Base-by-base conservation (phyloP, 1,140 invertebrate species). In the Sesamia nonagrioides region DNA sequence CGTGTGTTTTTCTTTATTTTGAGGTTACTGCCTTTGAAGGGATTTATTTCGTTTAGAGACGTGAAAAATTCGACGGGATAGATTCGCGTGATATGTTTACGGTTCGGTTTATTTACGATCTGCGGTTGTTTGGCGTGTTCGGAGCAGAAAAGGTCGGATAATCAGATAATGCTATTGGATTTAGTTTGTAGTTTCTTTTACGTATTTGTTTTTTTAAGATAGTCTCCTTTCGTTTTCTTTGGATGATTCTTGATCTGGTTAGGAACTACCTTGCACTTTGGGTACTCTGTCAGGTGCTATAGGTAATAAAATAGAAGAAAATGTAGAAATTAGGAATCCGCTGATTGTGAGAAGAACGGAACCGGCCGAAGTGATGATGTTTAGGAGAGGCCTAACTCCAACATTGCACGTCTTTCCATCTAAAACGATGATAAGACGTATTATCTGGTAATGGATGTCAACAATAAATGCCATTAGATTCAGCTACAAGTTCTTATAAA, bases 1-100 rank as follows among this genome's bases (percentile, higher is more conserved):
- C 87, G 50, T 75, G 79, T 77, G 42, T 83, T 76, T 82, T 60
- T 86, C 84, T 90, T 90, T 91, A 88, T 83, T 89, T 86, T 88
- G 88, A 68, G 84, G 89, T 88, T 80, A 78, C 69, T 83, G 79
- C 79, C 69, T 80, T 81, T 78, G 79, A 84, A 82, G 84, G 88
- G 77, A 83, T 77, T 78, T 77, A 77, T 75, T 78, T 78, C 35
- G 54, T 63, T 81, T 66, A 7, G 69, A 54, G 58, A 71, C 42
- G 78, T 75, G 75, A 66, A 73, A 80, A 81, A 81, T 48, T 69
- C 50, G 33, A 35, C 15, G 33, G 27, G 61, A 54, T 54, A 50
- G 74, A 50, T 52, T 48, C 48, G 17, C 40, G 48, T 77, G 61
- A 77, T 77, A 33, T 63, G 35, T 63, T 63, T 63, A 63, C 45